Percentiles rank a stretch among this genome's conserved stretches.
phyloP scores from a whole-genome alignment of 2,888 invertebrate genomes.

The Meganola albula region DNA sequence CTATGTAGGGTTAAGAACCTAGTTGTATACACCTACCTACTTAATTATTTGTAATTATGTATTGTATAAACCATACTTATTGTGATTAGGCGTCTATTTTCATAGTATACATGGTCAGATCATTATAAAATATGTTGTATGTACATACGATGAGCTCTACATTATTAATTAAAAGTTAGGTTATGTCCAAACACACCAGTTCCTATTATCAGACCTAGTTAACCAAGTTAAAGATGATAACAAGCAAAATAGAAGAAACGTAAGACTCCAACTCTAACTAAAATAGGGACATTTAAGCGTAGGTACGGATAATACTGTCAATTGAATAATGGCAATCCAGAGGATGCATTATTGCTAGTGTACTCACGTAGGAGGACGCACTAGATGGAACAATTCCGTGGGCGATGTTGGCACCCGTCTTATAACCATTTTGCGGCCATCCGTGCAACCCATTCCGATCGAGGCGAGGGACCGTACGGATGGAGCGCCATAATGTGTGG shows the following conservation, averaged over 20 bases:
- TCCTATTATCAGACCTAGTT: constrained; percentile 1
- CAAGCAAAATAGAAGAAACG: constrained; percentile 8
- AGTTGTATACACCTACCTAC: too few species aligned
- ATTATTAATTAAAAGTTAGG: too few species aligned
- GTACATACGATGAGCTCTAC: too few species aligned
- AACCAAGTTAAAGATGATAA: constrained; percentile 1
- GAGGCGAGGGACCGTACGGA: constrained; percentile 89
- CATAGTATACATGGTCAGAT: too few species aligned
- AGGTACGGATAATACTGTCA: constrained; percentile 42
- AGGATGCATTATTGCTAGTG: constrained; percentile 58
- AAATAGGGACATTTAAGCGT: constrained; percentile 31
- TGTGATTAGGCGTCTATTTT: too few species aligned
- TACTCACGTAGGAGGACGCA: constrained; percentile 89
- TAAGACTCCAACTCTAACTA: too few species aligned
- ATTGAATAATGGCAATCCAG: constrained; percentile 65
- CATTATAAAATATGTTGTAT: too few species aligned
- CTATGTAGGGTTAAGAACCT: too few species aligned
- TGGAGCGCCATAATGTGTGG: constrained; percentile 80
- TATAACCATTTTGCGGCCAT: constrained; percentile 91
- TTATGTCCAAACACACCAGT: too few species aligned
- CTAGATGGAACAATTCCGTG: constrained; percentile 90
- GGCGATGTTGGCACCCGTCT: constrained; percentile 90
- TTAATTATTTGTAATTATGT: too few species aligned
- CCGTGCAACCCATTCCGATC: constrained; percentile 92
- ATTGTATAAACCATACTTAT: too few species aligned